These are phyloP conservation scores for Diphyllodes magnificus DNA, from an alignment of 2,113 vertebrate genomes.

Conservation along the genomic window DNA sequence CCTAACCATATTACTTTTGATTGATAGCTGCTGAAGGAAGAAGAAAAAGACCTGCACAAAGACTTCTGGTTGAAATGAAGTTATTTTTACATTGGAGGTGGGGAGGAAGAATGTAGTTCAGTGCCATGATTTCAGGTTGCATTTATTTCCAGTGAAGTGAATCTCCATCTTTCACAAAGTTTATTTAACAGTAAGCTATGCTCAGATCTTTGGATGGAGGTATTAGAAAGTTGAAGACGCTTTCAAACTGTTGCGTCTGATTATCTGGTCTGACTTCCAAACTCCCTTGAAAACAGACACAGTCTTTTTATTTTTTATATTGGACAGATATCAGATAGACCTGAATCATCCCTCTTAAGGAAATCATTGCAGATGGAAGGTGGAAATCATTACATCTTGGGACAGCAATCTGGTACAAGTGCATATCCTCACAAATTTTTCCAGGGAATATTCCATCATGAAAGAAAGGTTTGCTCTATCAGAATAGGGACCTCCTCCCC, in stretches of 20 bases:
- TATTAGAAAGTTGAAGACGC: not conserved
- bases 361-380: not conserved
- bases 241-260: not conserved
- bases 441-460: not conserved
- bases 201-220: not conserved
- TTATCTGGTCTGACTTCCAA: not conserved
- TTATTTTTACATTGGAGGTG: not conserved
- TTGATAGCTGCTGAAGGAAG: not conserved
- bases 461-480: not conserved
- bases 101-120: not conserved
- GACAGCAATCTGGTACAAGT: not conserved
- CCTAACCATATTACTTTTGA: not conserved
- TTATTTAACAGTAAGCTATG: not conserved
- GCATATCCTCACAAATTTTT: not conserved
- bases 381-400: slow-evolving; percentile 38
- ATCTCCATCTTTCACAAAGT: not conserved
- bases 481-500: not conserved
- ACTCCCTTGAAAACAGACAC: not conserved
- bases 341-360: slow-evolving; percentile 13
- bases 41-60: not conserved
- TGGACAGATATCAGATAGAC: slow-evolving; percentile 35
- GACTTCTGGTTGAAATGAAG: not conserved
- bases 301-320: not conserved
- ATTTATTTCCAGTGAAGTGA: not conserved
- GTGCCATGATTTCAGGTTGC: not conserved